These are phyloP conservation scores for Lycaena phlaeas DNA, from an alignment of 2,888 invertebrate genomes.

Conservation along the genomic window DNA sequence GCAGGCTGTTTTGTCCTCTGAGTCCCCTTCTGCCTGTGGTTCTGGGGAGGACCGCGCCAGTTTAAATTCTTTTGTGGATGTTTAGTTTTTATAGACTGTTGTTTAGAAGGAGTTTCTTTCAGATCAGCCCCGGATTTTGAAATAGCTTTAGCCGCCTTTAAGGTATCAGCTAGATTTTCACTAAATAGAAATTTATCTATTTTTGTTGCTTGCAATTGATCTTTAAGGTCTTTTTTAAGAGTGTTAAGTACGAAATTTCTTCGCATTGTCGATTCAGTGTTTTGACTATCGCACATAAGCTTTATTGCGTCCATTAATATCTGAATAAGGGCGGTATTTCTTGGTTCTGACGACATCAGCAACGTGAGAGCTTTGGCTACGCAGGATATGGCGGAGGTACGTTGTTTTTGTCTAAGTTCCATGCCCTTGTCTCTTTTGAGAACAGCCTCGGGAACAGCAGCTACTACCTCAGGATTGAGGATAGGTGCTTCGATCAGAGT, in stretches of 20 bases:
- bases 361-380: constrained; percentile 15
- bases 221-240: constrained; percentile 13
- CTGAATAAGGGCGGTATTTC: constrained; percentile 7
- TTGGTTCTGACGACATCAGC: constrained; percentile 9
- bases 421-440: constrained; percentile 21
- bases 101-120: constrained; percentile 1
- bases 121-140: constrained; percentile 12
- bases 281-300: constrained; percentile 13
- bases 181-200: constrained; percentile 13
- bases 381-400: constrained; percentile 17
- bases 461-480: constrained; percentile 22
- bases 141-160: constrained; percentile 13
- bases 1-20: too few species aligned
- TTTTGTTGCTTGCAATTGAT: constrained; percentile 10
- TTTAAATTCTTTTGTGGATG: neutral
- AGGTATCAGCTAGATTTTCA: constrained; percentile 10
- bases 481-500: constrained; percentile 19
- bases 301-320: constrained; percentile 9
- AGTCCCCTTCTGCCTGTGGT: too few species aligned
- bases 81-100: neutral
- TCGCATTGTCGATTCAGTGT: constrained; percentile 5
- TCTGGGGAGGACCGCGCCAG: too few species aligned
- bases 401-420: constrained; percentile 21
- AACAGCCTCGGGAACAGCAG: constrained; percentile 16
- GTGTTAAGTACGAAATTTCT: constrained; percentile 4